Conservation (phyloP, 2,797 vertebrate species). For the Nasua narica region DNA sequence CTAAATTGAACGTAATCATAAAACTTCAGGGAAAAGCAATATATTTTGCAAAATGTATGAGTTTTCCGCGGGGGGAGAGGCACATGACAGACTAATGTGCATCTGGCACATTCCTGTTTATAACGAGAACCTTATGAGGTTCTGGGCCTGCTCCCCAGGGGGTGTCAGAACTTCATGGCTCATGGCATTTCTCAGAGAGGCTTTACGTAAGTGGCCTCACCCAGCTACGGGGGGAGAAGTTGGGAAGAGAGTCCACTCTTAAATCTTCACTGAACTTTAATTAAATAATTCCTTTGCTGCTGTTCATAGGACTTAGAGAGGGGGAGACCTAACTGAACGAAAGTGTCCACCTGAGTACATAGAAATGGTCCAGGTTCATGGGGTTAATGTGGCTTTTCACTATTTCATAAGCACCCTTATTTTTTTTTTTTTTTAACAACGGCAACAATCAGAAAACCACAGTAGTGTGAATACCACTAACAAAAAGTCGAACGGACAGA, state of each 20-base stretch:
- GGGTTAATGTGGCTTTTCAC: neutral
- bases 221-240: neutral
- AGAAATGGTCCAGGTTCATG: neutral
- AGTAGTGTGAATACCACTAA: neutral
- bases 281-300: slow-evolving; percentile 19
- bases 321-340: neutral
- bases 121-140: slow-evolving; percentile 76
- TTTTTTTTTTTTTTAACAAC: neutral
- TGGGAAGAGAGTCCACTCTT: slow-evolving; percentile 15
- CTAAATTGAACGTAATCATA: slow-evolving; percentile 71
- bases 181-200: slow-evolving; percentile 50
- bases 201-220: slow-evolving; percentile 42
- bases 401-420: neutral
- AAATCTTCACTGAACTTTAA: slow-evolving; percentile 43
- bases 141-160: slow-evolving; percentile 43
- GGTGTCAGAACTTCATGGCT: slow-evolving; percentile 65
- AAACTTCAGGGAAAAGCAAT: slow-evolving; percentile 69
- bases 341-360: neutral
- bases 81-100: slow-evolving; percentile 57
- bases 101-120: slow-evolving; percentile 72
- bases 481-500: neutral
- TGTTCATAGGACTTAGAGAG: neutral
- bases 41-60: slow-evolving; percentile 74
- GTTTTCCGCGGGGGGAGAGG: neutral
- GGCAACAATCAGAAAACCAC: neutral